Conservation (phyloP, 2,797 vertebrate genomes). For the Neostethus bicornis region DNA sequence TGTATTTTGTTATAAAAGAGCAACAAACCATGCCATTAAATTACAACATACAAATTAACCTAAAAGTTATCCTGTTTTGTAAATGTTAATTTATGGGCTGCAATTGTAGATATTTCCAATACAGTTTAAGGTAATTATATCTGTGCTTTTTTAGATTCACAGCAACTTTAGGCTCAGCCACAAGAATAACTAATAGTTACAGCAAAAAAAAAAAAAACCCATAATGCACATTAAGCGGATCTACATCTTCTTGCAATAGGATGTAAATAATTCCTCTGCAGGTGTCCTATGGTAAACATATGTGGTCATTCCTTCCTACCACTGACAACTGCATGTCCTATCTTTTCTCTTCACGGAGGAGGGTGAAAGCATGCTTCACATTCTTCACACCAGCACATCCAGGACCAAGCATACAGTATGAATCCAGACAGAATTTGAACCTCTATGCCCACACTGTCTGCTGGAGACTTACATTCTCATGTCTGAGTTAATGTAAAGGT, state of each 20-base stretch:
- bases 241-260: conserved; percentile 4
- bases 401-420: conserved; percentile 36
- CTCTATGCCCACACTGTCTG: conserved; percentile 26
- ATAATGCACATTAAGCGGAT: background rate
- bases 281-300: conserved; percentile 53
- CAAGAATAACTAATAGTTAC: background rate
- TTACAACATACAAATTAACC: background rate
- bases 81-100: background rate
- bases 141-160: too few relatives aligned
- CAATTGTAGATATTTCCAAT: background rate
- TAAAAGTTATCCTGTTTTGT: background rate
- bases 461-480: conserved; percentile 1
- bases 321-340: conserved; percentile 54
- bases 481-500: too few relatives aligned
- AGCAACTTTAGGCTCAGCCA: background rate
- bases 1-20: background rate
- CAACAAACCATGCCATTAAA: background rate
- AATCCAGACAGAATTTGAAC: conserved; percentile 39
- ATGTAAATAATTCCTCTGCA: conserved; percentile 37
- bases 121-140: too few relatives aligned
- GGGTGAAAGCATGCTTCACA: conserved; percentile 77
- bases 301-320: conserved; percentile 26
- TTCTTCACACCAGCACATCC: conserved; percentile 73
- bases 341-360: conserved; percentile 69
- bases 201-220: background rate